These are phyloP conservation scores for Lasioglossum calceatum DNA, from an alignment of 2,888 invertebrate genomes.

Conservation along the genomic window DNA sequence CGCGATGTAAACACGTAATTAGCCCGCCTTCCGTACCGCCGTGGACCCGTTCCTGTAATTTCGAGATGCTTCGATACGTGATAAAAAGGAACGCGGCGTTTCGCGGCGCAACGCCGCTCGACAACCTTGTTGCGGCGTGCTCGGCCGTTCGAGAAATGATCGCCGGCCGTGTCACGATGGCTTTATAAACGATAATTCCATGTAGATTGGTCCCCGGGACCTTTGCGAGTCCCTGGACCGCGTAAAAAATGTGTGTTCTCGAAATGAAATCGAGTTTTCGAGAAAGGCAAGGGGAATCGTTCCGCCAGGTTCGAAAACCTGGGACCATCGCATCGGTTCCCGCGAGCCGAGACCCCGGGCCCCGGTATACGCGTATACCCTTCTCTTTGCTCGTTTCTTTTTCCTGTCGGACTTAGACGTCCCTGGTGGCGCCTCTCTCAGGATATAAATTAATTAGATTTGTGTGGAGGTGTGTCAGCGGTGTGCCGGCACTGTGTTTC, in stretches of 20 bases:
- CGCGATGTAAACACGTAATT: slow-evolving; percentile 27
- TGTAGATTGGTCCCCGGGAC: background rate
- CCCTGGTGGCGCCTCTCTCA: slow-evolving; percentile 80
- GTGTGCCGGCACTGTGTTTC: slow-evolving; percentile 74
- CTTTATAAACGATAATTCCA: background rate
- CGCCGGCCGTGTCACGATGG: background rate
- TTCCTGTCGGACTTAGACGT: slow-evolving; percentile 59
- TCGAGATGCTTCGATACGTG: background rate
- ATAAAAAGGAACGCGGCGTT: background rate
- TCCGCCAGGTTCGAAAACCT: slow-evolving; percentile 14
- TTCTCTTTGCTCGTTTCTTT: slow-evolving; percentile 49
- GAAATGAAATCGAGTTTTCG: slow-evolving; percentile 4
- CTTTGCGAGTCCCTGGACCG: background rate
- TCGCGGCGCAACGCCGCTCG: background rate
- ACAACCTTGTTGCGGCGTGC: background rate
- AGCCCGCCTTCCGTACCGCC: background rate
- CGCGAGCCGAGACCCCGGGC: slow-evolving; percentile 28
- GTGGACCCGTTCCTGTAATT: background rate
- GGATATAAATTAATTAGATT: slow-evolving; percentile 84
- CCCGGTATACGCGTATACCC: slow-evolving; percentile 25
- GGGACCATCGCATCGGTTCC: slow-evolving; percentile 34
- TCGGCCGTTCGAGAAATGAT: background rate
- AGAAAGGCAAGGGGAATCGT: slow-evolving; percentile 3
- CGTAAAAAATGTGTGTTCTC: background rate
- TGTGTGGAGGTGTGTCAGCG: slow-evolving; percentile 83